A percentile compares a stretch with the other conserved stretches of the same genome.
Conservation (phyloP, 2,888 invertebrate species). For the Drosophila vallismaia region DNA sequence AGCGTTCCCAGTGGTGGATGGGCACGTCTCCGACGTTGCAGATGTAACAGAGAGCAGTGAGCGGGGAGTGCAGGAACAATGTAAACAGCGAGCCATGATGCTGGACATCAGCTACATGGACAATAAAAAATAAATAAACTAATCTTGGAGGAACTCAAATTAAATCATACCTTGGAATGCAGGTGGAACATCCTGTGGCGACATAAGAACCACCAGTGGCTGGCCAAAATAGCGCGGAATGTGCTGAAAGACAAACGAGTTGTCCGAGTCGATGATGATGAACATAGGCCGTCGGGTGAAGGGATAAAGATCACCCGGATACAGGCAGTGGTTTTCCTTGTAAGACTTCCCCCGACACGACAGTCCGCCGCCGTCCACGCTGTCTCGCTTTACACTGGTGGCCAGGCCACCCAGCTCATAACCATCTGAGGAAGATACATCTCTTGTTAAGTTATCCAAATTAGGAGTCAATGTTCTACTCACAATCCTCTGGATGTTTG, state of each 20-base stretch:
- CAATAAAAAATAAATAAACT: not conserved
- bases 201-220: conserved; percentile 96
- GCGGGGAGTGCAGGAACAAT: conserved; percentile 96
- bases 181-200: conserved; percentile 94
- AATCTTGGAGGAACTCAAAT: rapidly evolving
- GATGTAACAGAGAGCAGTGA: conserved; percentile 95
- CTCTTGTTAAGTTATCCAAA: not conserved
- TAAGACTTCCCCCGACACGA: conserved; percentile 83
- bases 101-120: conserved; percentile 87
- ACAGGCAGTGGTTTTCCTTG: conserved; percentile 91
- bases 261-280: conserved; percentile 97
- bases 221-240: conserved; percentile 96
- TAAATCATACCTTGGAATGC: conserved; percentile 89
- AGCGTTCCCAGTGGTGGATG: conserved; percentile 95
- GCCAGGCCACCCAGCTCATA: conserved; percentile 96
- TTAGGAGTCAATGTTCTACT: conserved; percentile 76
- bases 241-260: conserved; percentile 95
- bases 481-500: conserved; percentile 95
- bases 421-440: conserved; percentile 86
- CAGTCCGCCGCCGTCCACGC: conserved; percentile 83
- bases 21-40: conserved; percentile 94
- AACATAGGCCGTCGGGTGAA: conserved; percentile 96
- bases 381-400: conserved; percentile 93
- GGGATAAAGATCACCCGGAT: conserved; percentile 96
- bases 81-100: conserved; percentile 97